Conservation (phyloP, 92 coral and sea anemone species). For the Palythoa grandiflora region DNA sequence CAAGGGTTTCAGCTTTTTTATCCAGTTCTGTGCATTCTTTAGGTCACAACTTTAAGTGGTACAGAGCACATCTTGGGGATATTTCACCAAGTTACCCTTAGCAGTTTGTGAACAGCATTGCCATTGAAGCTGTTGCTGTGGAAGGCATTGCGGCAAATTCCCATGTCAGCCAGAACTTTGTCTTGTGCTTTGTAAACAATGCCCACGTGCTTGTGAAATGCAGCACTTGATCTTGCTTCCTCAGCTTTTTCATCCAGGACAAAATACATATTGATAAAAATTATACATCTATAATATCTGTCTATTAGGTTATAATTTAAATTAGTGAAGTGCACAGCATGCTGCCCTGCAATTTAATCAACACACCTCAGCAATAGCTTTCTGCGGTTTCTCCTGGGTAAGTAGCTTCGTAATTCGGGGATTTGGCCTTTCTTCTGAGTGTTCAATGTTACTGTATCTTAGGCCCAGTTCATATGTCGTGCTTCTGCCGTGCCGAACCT, state of each 20-base stretch:
- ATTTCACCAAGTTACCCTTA: constrained; percentile 26
- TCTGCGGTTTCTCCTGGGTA: constrained; percentile 8
- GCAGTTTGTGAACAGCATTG: constrained; percentile 37
- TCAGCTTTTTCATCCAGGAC: constrained; percentile 26
- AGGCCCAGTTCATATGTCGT: neutral
- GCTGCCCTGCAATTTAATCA: neutral
- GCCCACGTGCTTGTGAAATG: constrained; percentile 26
- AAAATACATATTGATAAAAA: constrained; percentile 16
- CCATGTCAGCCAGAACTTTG: constrained; percentile 28
- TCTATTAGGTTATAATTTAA: neutral
- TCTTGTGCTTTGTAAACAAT: constrained; percentile 39
- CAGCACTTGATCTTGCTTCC: constrained; percentile 18
- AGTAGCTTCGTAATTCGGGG: neutral
- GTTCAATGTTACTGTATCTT: neutral
- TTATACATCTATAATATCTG: neutral
- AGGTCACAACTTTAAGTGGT: constrained; percentile 3
- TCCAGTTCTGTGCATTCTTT: constrained; percentile 30
- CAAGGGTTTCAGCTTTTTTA: constrained; percentile 6
- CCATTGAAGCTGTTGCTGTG: constrained; percentile 46
- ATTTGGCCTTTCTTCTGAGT: constrained; percentile 15
- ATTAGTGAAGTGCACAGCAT: neutral
- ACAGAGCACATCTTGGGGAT: constrained; percentile 27
- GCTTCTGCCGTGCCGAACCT: too few relatives aligned
- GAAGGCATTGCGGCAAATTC: constrained; percentile 29
- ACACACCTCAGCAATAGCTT: constrained; percentile 24